Evolutionary conservation across 2,113 vertebrate species (phyloP), one percentile per base, ranked within the genome.

Genomic region (Anser brachyrhynchus): DNA sequence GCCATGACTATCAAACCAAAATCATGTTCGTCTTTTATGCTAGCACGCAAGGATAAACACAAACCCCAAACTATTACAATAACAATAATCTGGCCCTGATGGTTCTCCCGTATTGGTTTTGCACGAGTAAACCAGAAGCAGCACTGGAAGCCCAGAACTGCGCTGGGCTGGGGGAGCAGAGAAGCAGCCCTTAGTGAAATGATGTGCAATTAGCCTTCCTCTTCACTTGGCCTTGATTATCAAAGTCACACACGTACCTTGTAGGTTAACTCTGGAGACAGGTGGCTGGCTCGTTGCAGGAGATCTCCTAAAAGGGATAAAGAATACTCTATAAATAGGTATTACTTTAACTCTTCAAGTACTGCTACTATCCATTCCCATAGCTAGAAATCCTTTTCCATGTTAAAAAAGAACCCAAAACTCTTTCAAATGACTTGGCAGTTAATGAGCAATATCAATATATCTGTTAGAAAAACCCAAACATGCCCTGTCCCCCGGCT

Each of bases 201-300:
- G 19, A 66, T 17, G 70, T 39, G 78, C 81, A 49, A 4, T 15
- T 20, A 83, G 43, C 12, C 21, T 37, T 2, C 3, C 0, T 21
- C 46, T 72, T 33, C 13, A 1, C 28, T 22, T 57, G 73, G 67
- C 70, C 57, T 64, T 33, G 5, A 21, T 25, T 17, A 77, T 26
- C 64, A 31, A 49, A 46, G 43, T 2, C 67, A 52, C 22, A 39
- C 16, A 92, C 98, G 29, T 98, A 99, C 99, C 99, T 98, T 99
- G 99, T 81, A 99, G 97, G 94, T 98, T 99, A 78, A 98, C 98
- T 98, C 98, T 99, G 97, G 98, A 98, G 78, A 98, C 91, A 31
- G 98, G 95, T 8, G 99, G 98, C 92, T 99, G 99, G 93, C 95
- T 98, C 13, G 98, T 95, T 57, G 98, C 99, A 58, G 99, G 99